Percentiles rank a stretch among this genome's conserved stretches.
Conservation (phyloP, 2,797 vertebrate species). For the Furcifer pardalis region DNA sequence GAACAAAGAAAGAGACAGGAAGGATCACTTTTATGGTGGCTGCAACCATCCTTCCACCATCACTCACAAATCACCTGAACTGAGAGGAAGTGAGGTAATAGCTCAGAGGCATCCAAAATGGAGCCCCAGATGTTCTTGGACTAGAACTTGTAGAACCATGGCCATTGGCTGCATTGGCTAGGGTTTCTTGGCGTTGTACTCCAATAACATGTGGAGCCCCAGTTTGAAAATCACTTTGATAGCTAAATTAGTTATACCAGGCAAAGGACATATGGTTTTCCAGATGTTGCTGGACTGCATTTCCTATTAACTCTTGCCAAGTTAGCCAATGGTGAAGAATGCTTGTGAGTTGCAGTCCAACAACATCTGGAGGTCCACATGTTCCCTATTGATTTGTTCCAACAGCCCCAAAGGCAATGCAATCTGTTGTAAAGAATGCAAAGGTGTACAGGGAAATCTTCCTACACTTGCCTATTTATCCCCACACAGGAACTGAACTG, state of each 20-base stretch:
- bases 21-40: background rate
- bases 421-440: background rate
- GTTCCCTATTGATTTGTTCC: background rate
- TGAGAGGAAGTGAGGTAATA: background rate
- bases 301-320: background rate
- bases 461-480: background rate
- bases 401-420: background rate
- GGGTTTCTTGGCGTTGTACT: too few relatives aligned
- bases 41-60: background rate
- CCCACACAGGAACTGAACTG: background rate
- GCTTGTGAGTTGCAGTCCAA: background rate
- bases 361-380: background rate
- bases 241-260: too few relatives aligned
- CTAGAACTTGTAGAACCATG: too few relatives aligned
- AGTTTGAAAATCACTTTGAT: too few relatives aligned
- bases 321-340: background rate
- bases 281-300: background rate
- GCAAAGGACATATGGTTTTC: background rate
- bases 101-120: too few relatives aligned
- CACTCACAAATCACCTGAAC: background rate
- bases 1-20: background rate
- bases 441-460: background rate
- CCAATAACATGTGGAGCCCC: too few relatives aligned
- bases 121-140: too few relatives aligned
- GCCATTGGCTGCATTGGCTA: too few relatives aligned